Base-by-base conservation (phyloP, 2,888 invertebrate species). In the Nephrotoma guestfalica region DNA sequence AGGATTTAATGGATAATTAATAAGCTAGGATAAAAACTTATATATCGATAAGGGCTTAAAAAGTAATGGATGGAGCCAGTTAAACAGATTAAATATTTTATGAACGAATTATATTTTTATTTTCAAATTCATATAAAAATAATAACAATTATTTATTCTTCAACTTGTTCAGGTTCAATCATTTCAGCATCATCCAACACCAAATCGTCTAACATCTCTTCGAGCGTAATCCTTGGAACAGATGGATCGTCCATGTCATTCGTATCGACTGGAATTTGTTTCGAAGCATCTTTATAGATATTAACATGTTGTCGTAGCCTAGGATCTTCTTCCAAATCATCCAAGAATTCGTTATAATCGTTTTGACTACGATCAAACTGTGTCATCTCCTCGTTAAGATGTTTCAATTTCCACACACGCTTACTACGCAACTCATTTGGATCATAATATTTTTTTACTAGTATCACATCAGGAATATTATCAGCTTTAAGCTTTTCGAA, bases 241-340 rank as follows among this genome's bases (percentile, higher is more conserved):
- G 93, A 92, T 89, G 96, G 95, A 89, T 95, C 95, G 7, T 92
- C 89, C 86, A 93, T 93, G 88, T 93, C 93, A 88, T 92, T 91
- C 0, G 92, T 91, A 90, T 95, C 95, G 0, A 93, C 92, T 45
- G 93, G 92, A 87, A 93, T 91, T 83, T 88, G 88, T 88, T 91
- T 92, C 4, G 90, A 89, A 13, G 92, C 91, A 30, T 94, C 92
- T 89, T 95, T 94, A 92, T 97, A 99, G 88, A 99, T 98, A 90
- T 99, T 99, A 86, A 99, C 94, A 90, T 98, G 96, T 90, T 97
- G 96, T 87, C 99, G 94, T 89, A 97, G 93, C 13, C 95, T 94
- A 4, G 95, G 95, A 91, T 99, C 98, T 91, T 99, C 99, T 91
- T 99, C 99, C 88, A 99, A 92, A 90, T 99, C 99, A 89, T 99